A percentile compares a stretch with the other conserved stretches of the same genome.
phyloP scores from a whole-genome alignment of 1,140 invertebrate genomes.

The Formica selysi region DNA sequence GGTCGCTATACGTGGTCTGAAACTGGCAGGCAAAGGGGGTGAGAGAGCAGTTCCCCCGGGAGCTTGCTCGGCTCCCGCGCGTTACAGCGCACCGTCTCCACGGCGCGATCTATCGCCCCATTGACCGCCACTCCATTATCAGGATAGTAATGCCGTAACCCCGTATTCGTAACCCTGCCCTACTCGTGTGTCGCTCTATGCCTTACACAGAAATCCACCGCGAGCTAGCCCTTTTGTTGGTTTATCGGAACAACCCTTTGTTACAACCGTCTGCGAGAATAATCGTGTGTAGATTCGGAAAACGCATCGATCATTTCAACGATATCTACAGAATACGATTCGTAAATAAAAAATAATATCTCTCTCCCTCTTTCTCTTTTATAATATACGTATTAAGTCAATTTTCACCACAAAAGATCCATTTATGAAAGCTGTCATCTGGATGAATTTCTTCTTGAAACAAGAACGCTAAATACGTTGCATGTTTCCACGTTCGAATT shows the following conservation, averaged over 20 bases:
- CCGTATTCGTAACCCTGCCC: slow-evolving; percentile 71
- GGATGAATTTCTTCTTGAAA: slow-evolving; percentile 8
- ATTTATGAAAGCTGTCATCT: background rate
- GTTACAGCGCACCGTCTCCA: slow-evolving; percentile 72
- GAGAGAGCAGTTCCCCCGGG: slow-evolving; percentile 66
- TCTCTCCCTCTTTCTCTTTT: too few species aligned
- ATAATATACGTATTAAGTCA: too few species aligned
- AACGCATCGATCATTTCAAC: slow-evolving; percentile 1
- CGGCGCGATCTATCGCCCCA: slow-evolving; percentile 81
- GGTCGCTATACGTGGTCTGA: slow-evolving; percentile 60
- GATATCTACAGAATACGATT: background rate
- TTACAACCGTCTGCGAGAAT: slow-evolving; percentile 41
- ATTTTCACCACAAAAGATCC: background rate
- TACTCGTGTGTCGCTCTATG: slow-evolving; percentile 55
- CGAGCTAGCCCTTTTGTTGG: slow-evolving; percentile 42
- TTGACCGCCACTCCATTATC: slow-evolving; percentile 84
- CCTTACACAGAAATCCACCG: slow-evolving; percentile 3
- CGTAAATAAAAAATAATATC: background rate
- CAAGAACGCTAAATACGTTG: slow-evolving; percentile 33
- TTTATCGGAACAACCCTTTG: slow-evolving; percentile 65
- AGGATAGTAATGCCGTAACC: slow-evolving; percentile 79
- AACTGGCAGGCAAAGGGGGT: slow-evolving; percentile 69
- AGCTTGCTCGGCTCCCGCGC: slow-evolving; percentile 73
- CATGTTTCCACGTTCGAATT: slow-evolving; percentile 18
- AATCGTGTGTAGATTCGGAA: background rate